Percentiles rank a stretch among this genome's conserved stretches.
Conservation (phyloP, 2,797 vertebrate genomes). For the Eulemur mongoz region DNA sequence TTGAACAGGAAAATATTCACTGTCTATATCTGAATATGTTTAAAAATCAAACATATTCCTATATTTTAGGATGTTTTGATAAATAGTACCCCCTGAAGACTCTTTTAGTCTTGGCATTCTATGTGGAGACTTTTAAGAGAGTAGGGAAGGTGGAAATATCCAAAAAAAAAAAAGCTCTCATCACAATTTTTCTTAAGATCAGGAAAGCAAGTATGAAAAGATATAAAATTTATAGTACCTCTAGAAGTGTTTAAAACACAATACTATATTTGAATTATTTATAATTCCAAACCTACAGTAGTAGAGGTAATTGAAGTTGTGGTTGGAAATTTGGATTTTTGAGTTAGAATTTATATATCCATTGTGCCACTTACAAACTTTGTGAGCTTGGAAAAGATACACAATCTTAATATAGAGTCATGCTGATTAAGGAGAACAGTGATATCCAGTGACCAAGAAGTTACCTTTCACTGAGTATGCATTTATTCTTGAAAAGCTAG, state of each 20-base stretch:
- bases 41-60: background rate
- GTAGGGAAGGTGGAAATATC: background rate
- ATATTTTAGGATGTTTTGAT: background rate
- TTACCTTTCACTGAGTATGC: background rate
- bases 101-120: background rate
- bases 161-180: background rate
- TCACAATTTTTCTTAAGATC: background rate
- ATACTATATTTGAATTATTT: background rate
- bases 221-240: background rate
- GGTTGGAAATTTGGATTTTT: background rate
- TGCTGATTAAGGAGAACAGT: background rate
- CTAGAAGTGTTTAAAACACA: background rate
- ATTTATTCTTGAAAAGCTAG: background rate
- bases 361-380: background rate
- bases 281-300: background rate
- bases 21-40: background rate
- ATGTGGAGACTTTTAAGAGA: background rate
- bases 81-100: background rate
- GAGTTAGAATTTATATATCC: background rate
- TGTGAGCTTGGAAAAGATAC: background rate
- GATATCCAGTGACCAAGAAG: background rate
- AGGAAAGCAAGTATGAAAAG: background rate
- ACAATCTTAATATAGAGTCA: background rate
- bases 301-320: background rate
- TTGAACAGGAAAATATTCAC: background rate